Base-by-base conservation (phyloP, 2,113 vertebrate genomes). In the Stictonetta naevosa region DNA sequence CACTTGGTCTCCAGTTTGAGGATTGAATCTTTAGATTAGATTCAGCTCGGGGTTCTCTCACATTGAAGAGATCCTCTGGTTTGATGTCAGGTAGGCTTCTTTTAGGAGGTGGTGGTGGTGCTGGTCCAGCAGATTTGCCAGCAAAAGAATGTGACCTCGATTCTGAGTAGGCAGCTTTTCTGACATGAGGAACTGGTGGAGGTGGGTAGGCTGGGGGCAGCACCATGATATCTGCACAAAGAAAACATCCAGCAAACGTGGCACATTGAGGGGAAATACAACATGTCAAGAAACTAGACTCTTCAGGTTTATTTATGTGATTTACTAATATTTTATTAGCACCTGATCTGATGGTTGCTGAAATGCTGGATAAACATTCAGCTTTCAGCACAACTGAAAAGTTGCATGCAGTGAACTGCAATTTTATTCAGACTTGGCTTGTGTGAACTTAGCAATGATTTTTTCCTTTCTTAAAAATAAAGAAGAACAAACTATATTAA, bases 191-290 rank as follows among this genome's bases (percentile, higher is more conserved):
- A 56, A 99, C 97, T 0, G 99, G 99, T 0, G 99, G 99, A 25
- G 99, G 99, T 0, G 99, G 99, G 93, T 99, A 99, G 4, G 98
- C 94, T 8, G 99, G 99, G 2, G 99, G 99, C 28, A 98, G 97
- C 29, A 94, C 97, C 94, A 97, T 88, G n/a, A 76, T 72, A 16
- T 98, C 98, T 98, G 36, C 33, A 53, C 29, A 72, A 53, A 80
- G 59, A 76, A 69, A 89, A 88, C 44, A 53, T 10, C 14, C 16
- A 31, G 22, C 58, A 52, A 20, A 3, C 11, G 22, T 19, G 8
- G 69, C 10, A 66, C 10, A 19, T 53, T 53, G 50, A 58, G 34
- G 18, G 9, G 28, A 21, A 82, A 62, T 6, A 67, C 2, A 34
- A 8, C 9, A 34, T 14, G 8, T 14, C 68, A 86, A 58, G 50